Conservation (phyloP, 1,140 invertebrate species). For the Drosophila bifasciata region DNA sequence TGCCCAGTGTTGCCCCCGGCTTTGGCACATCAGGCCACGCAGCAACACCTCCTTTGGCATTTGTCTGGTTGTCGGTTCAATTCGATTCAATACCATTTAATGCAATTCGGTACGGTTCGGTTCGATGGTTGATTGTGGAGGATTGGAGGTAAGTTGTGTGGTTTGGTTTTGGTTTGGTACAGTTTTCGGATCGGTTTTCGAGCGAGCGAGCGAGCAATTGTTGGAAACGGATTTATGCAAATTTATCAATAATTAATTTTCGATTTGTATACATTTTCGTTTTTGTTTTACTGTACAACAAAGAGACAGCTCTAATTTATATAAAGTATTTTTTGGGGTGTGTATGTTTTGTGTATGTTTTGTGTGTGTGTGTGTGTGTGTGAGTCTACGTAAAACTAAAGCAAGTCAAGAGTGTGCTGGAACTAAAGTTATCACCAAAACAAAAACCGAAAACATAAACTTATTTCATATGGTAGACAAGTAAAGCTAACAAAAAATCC, state of each 20-base stretch:
- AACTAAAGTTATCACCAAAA: slow-evolving; percentile 14
- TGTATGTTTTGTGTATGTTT: slow-evolving; percentile 47
- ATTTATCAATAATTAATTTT: slow-evolving; percentile 76
- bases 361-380: slow-evolving; percentile 28
- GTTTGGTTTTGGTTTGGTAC: slow-evolving; percentile 44
- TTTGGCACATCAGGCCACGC: slow-evolving; percentile 86
- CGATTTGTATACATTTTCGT: slow-evolving; percentile 29
- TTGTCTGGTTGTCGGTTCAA: slow-evolving; percentile 64
- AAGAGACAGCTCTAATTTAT: slow-evolving; percentile 50
- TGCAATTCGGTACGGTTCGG: slow-evolving; percentile 12
- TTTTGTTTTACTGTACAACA: slow-evolving; percentile 44
- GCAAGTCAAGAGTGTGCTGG: slow-evolving; percentile 47
- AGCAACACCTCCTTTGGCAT: slow-evolving; percentile 84
- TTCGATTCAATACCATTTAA: background rate
- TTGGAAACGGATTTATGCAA: slow-evolving; percentile 64
- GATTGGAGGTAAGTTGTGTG: slow-evolving; percentile 40
- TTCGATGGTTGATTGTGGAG: slow-evolving; percentile 34
- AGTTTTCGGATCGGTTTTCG: slow-evolving; percentile 44
- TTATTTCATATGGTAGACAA: slow-evolving; percentile 35
- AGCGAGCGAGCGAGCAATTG: slow-evolving; percentile 57
- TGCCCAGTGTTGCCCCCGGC: slow-evolving; percentile 86
- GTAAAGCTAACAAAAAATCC: slow-evolving; percentile 38
- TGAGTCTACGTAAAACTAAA: slow-evolving; percentile 55
- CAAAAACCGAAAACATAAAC: slow-evolving; percentile 39
- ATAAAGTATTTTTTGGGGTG: slow-evolving; percentile 12